Conservation (phyloP, 2,113 vertebrate species). For the Cebus imitator region DNA sequence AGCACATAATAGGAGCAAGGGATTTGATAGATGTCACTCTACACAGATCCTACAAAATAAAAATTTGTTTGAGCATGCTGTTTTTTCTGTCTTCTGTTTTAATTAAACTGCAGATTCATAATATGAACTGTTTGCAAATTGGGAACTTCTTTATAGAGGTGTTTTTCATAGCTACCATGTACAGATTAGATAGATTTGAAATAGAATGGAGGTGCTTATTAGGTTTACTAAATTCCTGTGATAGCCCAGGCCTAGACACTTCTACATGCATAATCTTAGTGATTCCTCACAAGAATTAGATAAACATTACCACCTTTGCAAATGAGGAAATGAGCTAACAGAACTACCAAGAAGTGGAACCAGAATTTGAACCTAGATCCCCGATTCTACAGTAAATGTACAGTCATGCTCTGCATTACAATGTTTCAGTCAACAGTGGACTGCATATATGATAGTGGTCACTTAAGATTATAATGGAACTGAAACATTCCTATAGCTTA, state of each 20-base stretch:
- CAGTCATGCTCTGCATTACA: background rate
- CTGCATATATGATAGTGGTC: background rate
- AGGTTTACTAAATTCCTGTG: background rate
- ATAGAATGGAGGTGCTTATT: slow-evolving; percentile 23
- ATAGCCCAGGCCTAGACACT: background rate
- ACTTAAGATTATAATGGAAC: background rate
- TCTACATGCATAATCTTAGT: background rate
- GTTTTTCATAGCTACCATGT: background rate
- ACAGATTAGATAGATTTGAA: background rate
- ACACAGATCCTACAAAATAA: background rate
- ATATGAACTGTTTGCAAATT: background rate
- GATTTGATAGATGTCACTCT: background rate
- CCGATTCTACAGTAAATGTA: background rate
- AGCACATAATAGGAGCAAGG: background rate
- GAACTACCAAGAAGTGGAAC: background rate
- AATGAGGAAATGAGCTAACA: slow-evolving; percentile 41
- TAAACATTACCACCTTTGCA: slow-evolving; percentile 23
- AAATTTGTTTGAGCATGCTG: background rate
- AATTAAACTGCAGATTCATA: background rate
- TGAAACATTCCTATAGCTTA: background rate
- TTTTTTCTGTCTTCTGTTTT: background rate
- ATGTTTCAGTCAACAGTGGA: background rate
- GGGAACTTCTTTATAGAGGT: background rate
- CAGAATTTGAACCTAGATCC: slow-evolving; percentile 3
- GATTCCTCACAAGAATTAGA: slow-evolving; percentile 2